Conservation (phyloP, 2,888 invertebrate species). For the Scaptomyza tumidula region DNA sequence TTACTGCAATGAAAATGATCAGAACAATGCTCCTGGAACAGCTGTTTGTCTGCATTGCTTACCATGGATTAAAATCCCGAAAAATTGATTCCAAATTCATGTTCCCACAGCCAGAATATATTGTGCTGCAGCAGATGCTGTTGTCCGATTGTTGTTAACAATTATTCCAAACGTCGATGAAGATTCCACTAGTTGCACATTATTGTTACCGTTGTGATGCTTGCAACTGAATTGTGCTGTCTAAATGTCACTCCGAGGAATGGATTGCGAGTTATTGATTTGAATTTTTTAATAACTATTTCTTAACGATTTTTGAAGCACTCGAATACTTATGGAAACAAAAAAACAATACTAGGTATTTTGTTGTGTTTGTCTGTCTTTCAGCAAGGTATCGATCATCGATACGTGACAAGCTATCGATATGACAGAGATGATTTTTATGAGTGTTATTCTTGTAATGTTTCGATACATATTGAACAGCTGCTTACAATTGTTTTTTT, state of each 20-base stretch:
- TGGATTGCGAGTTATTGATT: neutral
- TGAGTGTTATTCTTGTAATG: neutral
- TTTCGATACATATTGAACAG: too few species aligned
- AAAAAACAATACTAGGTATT: slow-evolving; percentile 26
- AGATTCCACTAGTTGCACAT: slow-evolving; percentile 72
- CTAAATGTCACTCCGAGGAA: neutral
- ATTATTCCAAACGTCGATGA: slow-evolving; percentile 24
- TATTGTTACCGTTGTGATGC: slow-evolving; percentile 30
- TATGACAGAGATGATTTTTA: neutral
- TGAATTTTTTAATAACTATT: slow-evolving; percentile 5
- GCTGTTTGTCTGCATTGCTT: slow-evolving; percentile 59
- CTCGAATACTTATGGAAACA: slow-evolving; percentile 27
- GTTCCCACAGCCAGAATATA: slow-evolving; percentile 17
- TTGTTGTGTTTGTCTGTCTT: slow-evolving; percentile 48
- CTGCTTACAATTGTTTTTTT: too few species aligned
- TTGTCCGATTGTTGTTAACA: slow-evolving; percentile 10
- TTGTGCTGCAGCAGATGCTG: neutral
- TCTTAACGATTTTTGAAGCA: slow-evolving; percentile 32
- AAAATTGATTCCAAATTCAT: slow-evolving; percentile 96
- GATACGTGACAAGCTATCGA: slow-evolving; percentile 27
- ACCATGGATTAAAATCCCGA: slow-evolving; percentile 97
- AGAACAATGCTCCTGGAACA: slow-evolving; percentile 34
- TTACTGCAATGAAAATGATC: slow-evolving; percentile 89
- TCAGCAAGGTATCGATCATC: slow-evolving; percentile 34
- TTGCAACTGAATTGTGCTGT: neutral